Conservation (phyloP, 2,113 vertebrate species). For the Thryonomys swinderianus region DNA sequence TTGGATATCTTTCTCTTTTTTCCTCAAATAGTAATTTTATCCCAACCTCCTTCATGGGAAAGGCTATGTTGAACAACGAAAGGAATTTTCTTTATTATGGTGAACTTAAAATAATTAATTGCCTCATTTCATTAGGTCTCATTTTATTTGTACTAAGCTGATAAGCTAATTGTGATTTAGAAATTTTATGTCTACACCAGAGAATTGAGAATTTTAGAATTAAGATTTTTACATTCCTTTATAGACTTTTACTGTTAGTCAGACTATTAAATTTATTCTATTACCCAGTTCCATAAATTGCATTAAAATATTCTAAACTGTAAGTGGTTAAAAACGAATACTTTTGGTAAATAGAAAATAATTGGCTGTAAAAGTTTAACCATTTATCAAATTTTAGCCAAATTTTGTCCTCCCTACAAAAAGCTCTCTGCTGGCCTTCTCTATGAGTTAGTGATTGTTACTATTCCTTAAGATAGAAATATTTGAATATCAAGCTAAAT, state of each 20-base stretch:
- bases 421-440: constrained; percentile 37
- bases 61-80: constrained; percentile 9
- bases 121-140: constrained; percentile 44
- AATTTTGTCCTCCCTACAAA: constrained; percentile 21
- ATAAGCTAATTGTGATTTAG: constrained; percentile 5
- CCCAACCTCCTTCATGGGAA: not conserved
- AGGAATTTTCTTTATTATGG: constrained; percentile 18
- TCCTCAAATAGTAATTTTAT: constrained; percentile 28
- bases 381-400: constrained; percentile 10
- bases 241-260: not conserved
- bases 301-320: constrained; percentile 27
- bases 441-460: not conserved
- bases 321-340: constrained; percentile 26
- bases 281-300: not conserved
- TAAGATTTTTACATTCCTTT: not conserved
- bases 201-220: not conserved
- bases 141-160: constrained; percentile 57
- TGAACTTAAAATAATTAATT: constrained; percentile 48
- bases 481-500: constrained; percentile 71
- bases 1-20: not conserved
- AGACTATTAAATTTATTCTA: constrained; percentile 2
- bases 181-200: constrained; percentile 4
- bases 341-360: constrained; percentile 42
- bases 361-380: constrained; percentile 27
- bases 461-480: constrained; percentile 61